Conservation (phyloP, 2,888 invertebrate species). For the Drosophila infuscata region DNA sequence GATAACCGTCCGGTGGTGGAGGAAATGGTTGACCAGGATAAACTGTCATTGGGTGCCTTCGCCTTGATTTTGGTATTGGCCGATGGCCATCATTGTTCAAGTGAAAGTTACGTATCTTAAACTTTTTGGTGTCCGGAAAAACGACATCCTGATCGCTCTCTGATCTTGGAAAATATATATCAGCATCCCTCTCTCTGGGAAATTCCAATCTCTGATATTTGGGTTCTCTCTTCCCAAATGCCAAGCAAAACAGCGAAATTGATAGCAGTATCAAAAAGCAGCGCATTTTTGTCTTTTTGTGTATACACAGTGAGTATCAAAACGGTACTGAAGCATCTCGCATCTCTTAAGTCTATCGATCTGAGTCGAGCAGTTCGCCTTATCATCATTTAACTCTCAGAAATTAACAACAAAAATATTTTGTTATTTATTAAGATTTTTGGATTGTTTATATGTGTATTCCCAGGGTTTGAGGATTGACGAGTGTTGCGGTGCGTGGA, state of each 20-base stretch:
- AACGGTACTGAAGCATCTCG: slow-evolving; percentile 55
- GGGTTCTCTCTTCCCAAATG: slow-evolving; percentile 4
- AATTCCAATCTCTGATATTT: slow-evolving; percentile 22
- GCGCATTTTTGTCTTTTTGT: slow-evolving; percentile 39
- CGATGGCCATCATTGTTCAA: slow-evolving; percentile 6
- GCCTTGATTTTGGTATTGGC: slow-evolving; percentile 39
- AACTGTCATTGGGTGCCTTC: slow-evolving; percentile 4
- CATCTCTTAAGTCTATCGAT: slow-evolving; percentile 11
- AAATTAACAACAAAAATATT: slow-evolving; percentile 23
- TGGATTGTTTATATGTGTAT: slow-evolving; percentile 52
- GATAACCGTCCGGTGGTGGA: slow-evolving; percentile 48
- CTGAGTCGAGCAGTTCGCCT: slow-evolving; percentile 32
- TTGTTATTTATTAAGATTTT: slow-evolving; percentile 52
- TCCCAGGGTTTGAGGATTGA: slow-evolving; percentile 63
- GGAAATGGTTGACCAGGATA: slow-evolving; percentile 66
- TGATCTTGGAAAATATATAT: slow-evolving; percentile 54
- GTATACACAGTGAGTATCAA: slow-evolving; percentile 46
- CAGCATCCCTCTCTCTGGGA: slow-evolving; percentile 48
- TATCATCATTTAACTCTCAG: slow-evolving; percentile 53
- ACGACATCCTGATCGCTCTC: slow-evolving; percentile 51
- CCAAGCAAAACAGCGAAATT: slow-evolving; percentile 13
- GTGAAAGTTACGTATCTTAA: slow-evolving; percentile 47
- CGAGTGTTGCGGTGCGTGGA: slow-evolving; percentile 50
- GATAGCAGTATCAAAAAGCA: slow-evolving; percentile 34
- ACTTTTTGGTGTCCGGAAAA: slow-evolving; percentile 45